A percentile compares a stretch with the other conserved stretches of the same genome.
These are phyloP conservation scores for Lagocephalus sceleratus DNA, from an alignment of 2,797 vertebrate species.

Conservation along the genomic window DNA sequence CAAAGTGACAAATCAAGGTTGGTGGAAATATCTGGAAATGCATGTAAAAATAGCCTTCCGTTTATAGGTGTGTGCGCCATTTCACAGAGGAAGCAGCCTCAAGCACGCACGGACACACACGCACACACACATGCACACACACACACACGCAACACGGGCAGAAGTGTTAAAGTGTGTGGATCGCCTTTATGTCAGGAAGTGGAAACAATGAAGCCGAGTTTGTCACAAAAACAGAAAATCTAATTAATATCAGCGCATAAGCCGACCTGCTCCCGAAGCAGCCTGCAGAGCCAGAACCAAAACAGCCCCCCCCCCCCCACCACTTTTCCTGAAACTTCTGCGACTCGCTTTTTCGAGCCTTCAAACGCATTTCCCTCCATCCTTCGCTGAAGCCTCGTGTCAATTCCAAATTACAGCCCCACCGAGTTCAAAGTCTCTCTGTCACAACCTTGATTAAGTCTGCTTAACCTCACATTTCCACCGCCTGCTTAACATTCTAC, in stretches of 20 bases:
- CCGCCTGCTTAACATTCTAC: conserved; percentile 78
- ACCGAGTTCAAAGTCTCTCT: conserved; percentile 74
- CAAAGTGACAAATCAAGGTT: conserved; percentile 58
- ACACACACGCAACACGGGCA: conserved; percentile 13
- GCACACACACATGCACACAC: conserved; percentile 22
- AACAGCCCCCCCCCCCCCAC: too few relatives aligned
- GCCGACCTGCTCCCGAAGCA: conserved; percentile 75
- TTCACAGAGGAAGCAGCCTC: conserved; percentile 24
- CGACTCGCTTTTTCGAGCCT: conserved; percentile 39
- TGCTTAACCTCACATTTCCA: conserved; percentile 76
- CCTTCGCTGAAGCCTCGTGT: conserved; percentile 66
- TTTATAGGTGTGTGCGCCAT: conserved; percentile 37
- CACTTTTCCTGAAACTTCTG: conserved; percentile 2
- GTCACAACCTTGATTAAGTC: conserved; percentile 77
- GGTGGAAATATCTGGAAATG: conserved; percentile 57
- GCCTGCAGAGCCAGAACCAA: conserved; percentile 10
- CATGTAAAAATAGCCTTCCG: conserved; percentile 45
- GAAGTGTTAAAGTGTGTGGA: conserved; percentile 77
- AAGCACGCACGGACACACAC: conserved; percentile 13
- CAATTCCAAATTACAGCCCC: conserved; percentile 75
- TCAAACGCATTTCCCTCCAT: conserved; percentile 66
- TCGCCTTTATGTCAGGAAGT: conserved; percentile 87
- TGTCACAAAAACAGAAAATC: conserved; percentile 96
- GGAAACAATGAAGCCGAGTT: conserved; percentile 92
- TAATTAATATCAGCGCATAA: conserved; percentile 88